Conservation (phyloP, 2,888 invertebrate species). For the Alentia gelatinosa region DNA sequence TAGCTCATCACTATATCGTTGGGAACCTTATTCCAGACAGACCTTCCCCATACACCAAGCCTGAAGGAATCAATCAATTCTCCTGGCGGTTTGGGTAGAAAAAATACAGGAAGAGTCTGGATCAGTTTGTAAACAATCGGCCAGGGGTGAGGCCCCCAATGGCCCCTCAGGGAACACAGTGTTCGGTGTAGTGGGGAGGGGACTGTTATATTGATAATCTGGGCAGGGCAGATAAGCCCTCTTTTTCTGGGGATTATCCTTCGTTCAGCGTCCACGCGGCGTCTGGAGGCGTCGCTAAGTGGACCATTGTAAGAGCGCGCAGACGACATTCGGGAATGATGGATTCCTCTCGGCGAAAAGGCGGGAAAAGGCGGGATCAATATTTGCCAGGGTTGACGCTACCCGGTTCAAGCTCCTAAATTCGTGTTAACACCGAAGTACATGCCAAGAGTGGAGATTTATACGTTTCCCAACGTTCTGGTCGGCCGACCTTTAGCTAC, state of each 20-base stretch:
- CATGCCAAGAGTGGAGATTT: background rate
- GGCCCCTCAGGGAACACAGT: background rate
- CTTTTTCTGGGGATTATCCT: slow-evolving; percentile 11
- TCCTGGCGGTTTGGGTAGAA: background rate
- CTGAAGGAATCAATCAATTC: background rate
- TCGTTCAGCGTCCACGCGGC: background rate
- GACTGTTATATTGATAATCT: background rate
- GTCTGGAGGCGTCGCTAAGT: background rate
- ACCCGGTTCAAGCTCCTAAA: background rate
- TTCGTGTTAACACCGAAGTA: background rate
- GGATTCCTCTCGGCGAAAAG: slow-evolving; percentile 3
- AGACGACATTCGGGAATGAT: background rate
- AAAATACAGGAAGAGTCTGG: background rate
- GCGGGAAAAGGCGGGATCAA: background rate
- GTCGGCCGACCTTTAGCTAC: background rate
- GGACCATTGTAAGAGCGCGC: background rate
- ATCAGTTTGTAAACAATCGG: background rate
- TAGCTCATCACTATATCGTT: too few relatives aligned
- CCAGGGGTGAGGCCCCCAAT: background rate
- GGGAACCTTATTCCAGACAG: too few relatives aligned
- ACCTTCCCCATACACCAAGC: background rate
- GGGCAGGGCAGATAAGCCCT: background rate
- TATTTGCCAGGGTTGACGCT: background rate
- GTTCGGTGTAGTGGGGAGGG: background rate
- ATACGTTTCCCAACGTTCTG: background rate